Evolutionary conservation across 2,113 vertebrate species (phyloP), one percentile per base, ranked within the genome.

Genomic region (Ceyx melanurus): DNA sequence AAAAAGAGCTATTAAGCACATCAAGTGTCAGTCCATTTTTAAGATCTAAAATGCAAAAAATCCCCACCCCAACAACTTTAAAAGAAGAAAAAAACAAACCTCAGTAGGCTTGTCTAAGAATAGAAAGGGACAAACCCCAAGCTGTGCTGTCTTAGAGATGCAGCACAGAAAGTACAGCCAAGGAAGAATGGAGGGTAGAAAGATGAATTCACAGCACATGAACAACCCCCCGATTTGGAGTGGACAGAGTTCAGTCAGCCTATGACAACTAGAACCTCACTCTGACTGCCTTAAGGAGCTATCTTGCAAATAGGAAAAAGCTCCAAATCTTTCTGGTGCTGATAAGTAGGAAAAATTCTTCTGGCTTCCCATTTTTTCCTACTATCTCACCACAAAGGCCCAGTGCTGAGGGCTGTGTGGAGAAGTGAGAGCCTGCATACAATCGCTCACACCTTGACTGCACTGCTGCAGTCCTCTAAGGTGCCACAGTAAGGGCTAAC

Each of bases 111-210:
- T 77, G 67, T 76, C 91, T 96, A 92, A 94, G 72, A 94, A 95
- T 85, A 93, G 94, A 89, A 92, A 87, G 43, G 51, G 71, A 96
- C 89, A 94, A 92, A 91, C 60, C 60, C 20, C 0, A 2, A 93
- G 77, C 45, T 29, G 42, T 76, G 92, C 61, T 93, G 86, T 90
- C 84, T 80, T 66, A 68, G 81, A 91, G 91, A 89, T 62, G 86
- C 67, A 90, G 94, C 86, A 95, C 84, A 92, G 67, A 92, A 95
- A 95, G 93, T 94, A 92, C 94, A 92, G 92, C 88, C 93, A 96
- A 92, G 72, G 66, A 28, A 73, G 73, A 92, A 58, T 0, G 0
- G 54, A 93, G 82, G 64, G 62, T n/a, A 84, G 60, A 77, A 75
- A 62, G 57, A 84, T 43, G 61, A 92, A 73, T 62, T 93, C 82